A percentile compares a stretch with the other conserved stretches of the same genome.
Conservation (phyloP, 2,888 invertebrate genomes). For the Synergus gifuensis region DNA sequence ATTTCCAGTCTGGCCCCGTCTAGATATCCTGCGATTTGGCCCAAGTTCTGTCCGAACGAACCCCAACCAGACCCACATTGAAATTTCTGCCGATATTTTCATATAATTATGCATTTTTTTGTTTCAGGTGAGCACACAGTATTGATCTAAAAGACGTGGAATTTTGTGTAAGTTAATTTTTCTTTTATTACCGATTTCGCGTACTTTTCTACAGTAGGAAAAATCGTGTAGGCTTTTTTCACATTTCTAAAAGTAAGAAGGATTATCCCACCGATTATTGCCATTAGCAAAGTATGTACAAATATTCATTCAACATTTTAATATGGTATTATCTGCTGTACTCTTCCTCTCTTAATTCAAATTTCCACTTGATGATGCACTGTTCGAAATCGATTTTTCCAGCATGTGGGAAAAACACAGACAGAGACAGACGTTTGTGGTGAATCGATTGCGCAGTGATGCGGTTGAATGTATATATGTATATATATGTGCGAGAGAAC, state of each 20-base stretch:
- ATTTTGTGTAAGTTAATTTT: background rate
- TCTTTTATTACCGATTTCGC: background rate
- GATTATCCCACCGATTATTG: background rate
- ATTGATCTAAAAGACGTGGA: background rate
- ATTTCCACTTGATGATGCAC: conserved; percentile 12
- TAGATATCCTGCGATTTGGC: no score
- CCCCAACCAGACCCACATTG: no score
- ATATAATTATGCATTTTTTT: background rate
- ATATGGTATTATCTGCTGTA: background rate
- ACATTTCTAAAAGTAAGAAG: no score
- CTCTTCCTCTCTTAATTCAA: background rate
- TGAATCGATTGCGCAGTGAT: background rate
- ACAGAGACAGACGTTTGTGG: conserved; percentile 1
- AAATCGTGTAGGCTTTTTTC: no score
- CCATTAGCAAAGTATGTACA: background rate
- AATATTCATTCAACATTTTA: background rate
- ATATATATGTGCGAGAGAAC: background rate
- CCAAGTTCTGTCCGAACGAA: no score
- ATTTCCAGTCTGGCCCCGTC: no score
- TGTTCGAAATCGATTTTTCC: background rate
- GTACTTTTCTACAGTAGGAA: no score
- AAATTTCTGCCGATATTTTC: no score
- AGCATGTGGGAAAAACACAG: background rate
- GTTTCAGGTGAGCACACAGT: background rate
- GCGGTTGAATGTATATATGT: background rate